These are phyloP conservation scores for Euglossa dilemma DNA, from an alignment of 1,140 invertebrate genomes.

Conservation along the genomic window DNA sequence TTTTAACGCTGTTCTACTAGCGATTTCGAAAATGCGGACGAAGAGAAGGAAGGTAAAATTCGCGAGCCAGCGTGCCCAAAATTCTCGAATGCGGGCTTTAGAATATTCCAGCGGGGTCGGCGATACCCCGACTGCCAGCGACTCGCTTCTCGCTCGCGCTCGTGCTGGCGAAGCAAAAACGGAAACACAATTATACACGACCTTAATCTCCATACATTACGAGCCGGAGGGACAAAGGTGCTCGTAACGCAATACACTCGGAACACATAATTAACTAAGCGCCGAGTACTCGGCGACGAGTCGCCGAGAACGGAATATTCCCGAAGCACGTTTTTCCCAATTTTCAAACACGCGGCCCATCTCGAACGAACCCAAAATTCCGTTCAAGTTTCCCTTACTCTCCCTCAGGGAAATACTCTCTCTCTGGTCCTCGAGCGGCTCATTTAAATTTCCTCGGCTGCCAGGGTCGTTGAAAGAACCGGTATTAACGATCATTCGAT, in stretches of 20 bases:
- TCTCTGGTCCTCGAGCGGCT: background rate
- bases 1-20: too few relatives aligned
- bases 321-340: background rate
- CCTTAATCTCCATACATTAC: conserved; percentile 29
- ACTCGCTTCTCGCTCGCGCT: background rate
- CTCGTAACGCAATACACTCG: conserved; percentile 5
- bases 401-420: background rate
- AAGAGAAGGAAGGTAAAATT: background rate
- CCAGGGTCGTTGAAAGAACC: background rate
- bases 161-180: conserved; percentile 7
- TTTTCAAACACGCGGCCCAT: background rate
- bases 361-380: background rate
- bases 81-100: background rate
- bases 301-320: background rate
- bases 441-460: background rate
- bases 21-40: background rate
- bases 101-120: background rate
- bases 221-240: background rate
- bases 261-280: conserved; percentile 17
- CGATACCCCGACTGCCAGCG: background rate
- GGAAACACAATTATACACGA: conserved; percentile 31
- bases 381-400: background rate
- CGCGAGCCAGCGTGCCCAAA: background rate
- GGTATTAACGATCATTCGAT: background rate
- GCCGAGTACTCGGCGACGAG: background rate